Base-by-base conservation (phyloP, 2,888 invertebrate species). In the Helleia helle region DNA sequence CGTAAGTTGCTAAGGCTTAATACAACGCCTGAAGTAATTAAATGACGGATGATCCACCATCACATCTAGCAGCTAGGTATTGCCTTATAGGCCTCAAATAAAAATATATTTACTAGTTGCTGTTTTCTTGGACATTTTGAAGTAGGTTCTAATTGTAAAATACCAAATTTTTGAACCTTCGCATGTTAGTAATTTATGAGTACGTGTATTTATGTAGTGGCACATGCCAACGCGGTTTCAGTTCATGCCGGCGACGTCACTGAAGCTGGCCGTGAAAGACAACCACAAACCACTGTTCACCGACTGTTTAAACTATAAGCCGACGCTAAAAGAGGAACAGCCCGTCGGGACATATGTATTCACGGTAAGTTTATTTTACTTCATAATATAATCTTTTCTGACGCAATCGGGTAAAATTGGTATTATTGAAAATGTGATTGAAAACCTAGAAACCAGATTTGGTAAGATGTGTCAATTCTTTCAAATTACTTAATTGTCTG, bases 211-310 rank as follows among this genome's bases (percentile, higher is more conserved):
- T 55, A 67, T 55, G 58, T 63, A 64, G 66, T 61, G 56, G 68
- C 58, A 64, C 58, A 58, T 53, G 51, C 52, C 52, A 55, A 61
- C 51, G 58, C 62, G 53, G 51, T 81, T 80, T 70, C 83, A 84
- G 84, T 76, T 71, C 48, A 55, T 65, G 48, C 58, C 76, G 43
- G 72, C 62, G 46, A 52, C 68, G 40, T 55, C 70, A 42, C 69
- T 71, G 51, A 81, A 84, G 62, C 63, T 83, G 28, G 69, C 77
- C 2, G 81, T 84, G 24, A 83, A 81, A 70, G 89, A 94, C 74
- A 94, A 94, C 73, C 92, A 94, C 67, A 96, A 96, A 62, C 97
- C 97, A 1, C 88, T 91, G 46, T 96, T 97, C 73, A 89, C 88
- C 28, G 88, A 94, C 55, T 98, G 98, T 76, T 88, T 90, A 42